phyloP scores from a whole-genome alignment of 2,113 vertebrate species.

The Megaleporinus macrocephalus region DNA sequence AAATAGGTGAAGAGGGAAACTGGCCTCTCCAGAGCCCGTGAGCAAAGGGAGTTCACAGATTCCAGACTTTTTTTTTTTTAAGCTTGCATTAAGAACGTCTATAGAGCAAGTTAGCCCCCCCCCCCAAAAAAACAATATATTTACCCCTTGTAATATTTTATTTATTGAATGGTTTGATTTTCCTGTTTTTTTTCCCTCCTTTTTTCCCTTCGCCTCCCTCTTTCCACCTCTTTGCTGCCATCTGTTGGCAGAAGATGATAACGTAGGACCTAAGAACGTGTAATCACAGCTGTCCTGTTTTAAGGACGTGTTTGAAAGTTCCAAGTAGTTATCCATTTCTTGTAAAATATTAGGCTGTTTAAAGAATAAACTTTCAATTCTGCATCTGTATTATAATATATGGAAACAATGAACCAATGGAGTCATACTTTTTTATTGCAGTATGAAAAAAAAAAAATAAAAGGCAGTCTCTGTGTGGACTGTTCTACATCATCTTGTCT shows the following conservation, averaged over 20 bases:
- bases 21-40: background rate
- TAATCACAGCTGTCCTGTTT: constrained; percentile 82
- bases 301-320: constrained; percentile 82
- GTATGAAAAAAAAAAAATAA: constrained; percentile 72
- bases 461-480: constrained; percentile 72
- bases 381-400: constrained; percentile 87
- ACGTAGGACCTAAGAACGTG: constrained; percentile 73
- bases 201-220: constrained; percentile 60
- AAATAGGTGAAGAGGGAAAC: background rate
- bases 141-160: constrained; percentile 61
- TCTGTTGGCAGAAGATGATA: constrained; percentile 71
- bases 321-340: constrained; percentile 82
- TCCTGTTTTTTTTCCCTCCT: constrained; percentile 49
- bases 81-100: constrained; percentile 41
- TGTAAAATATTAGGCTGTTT: constrained; percentile 87
- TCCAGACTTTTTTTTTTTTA: constrained; percentile 19
- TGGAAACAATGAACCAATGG: constrained; percentile 74
- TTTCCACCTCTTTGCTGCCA: constrained; percentile 62
- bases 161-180: constrained; percentile 73
- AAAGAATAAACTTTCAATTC: constrained; percentile 85
- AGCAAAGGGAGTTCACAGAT: background rate
- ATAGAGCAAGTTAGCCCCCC: constrained; percentile 21
- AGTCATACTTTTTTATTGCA: constrained; percentile 80
- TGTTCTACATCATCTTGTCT: constrained; percentile 63
- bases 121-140: constrained; percentile 59